A percentile compares a stretch with the other conserved stretches of the same genome.
phyloP scores from a whole-genome alignment of 1,140 invertebrate species.

The Luehdorfia chinensis region DNA sequence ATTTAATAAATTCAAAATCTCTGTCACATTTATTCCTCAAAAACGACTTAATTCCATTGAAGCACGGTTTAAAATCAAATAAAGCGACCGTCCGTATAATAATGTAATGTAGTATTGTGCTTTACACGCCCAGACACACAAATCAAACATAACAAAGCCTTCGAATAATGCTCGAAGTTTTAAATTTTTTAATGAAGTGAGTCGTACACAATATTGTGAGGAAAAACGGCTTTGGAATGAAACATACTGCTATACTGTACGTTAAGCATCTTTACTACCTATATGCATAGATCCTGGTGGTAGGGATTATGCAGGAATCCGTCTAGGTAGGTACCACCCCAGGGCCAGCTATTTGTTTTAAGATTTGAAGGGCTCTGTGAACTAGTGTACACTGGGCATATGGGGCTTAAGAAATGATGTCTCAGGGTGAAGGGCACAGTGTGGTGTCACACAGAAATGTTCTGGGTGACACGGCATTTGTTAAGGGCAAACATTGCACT shows the following conservation, averaged over 20 bases:
- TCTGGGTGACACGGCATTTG: too few species aligned
- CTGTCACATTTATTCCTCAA: slow-evolving; percentile 5
- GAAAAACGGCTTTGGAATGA: slow-evolving; percentile 41
- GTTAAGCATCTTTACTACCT: too few species aligned
- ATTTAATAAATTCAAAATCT: slow-evolving; percentile 34
- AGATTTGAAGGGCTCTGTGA: too few species aligned
- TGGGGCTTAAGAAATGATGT: too few species aligned
- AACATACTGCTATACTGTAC: slow-evolving; percentile 33
- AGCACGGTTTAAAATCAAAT: slow-evolving; percentile 34
- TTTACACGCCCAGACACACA: slow-evolving; percentile 54
- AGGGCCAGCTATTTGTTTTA: too few species aligned
- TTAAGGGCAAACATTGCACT: too few species aligned
- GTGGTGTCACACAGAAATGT: too few species aligned
- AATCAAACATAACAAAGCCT: slow-evolving; percentile 59
- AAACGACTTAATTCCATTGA: slow-evolving; percentile 25
- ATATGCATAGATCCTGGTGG: too few species aligned
- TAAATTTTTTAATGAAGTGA: slow-evolving; percentile 69
- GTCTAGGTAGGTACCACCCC: too few species aligned
- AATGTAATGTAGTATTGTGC: slow-evolving; percentile 45
- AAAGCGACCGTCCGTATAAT: slow-evolving; percentile 21
- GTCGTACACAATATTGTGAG: slow-evolving; percentile 56
- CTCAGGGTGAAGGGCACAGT: too few species aligned
- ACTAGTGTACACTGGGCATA: too few species aligned
- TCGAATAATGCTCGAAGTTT: slow-evolving; percentile 60
- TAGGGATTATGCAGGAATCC: too few species aligned